Conservation (phyloP, 2,113 vertebrate species). For the Xiphophorus couchianus region DNA sequence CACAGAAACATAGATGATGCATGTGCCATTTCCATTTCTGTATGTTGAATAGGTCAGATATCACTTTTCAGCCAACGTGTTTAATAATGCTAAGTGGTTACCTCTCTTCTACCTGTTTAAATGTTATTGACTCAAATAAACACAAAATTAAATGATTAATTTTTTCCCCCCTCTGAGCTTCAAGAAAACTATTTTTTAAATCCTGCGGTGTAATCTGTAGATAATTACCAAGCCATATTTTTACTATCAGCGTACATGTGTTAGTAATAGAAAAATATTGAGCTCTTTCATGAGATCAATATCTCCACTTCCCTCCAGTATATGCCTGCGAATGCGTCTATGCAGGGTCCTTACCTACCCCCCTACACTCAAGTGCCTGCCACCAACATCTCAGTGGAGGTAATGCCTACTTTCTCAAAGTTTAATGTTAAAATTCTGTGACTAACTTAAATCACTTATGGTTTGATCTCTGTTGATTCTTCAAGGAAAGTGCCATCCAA, state of each 20-base stretch:
- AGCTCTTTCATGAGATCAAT: neutral
- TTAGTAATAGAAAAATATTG: too few relatives aligned
- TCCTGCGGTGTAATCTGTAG: neutral
- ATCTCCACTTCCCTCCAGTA: slow-evolving; percentile 75
- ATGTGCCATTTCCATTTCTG: too few relatives aligned
- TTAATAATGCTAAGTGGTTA: too few relatives aligned
- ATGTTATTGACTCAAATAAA: too few relatives aligned
- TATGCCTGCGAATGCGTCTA: slow-evolving; percentile 84
- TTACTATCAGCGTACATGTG: neutral
- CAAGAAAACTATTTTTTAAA: neutral
- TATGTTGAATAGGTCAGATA: too few relatives aligned
- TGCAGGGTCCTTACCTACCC: slow-evolving; percentile 91
- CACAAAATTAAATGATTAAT: neutral
- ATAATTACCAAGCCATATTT: neutral
- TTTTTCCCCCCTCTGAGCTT: neutral
- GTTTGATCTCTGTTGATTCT: slow-evolving; percentile 13
- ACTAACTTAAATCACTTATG: slow-evolving; percentile 9
- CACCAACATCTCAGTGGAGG: slow-evolving; percentile 87
- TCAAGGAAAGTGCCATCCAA: slow-evolving; percentile 87
- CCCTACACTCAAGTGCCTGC: slow-evolving; percentile 90
- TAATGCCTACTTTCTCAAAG: slow-evolving; percentile 49
- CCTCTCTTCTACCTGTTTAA: too few relatives aligned
- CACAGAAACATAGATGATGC: too few relatives aligned
- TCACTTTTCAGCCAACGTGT: too few relatives aligned
- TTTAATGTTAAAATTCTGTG: neutral